phyloP scores from a whole-genome alignment of 2,797 vertebrate species.

The Prionace glauca region DNA sequence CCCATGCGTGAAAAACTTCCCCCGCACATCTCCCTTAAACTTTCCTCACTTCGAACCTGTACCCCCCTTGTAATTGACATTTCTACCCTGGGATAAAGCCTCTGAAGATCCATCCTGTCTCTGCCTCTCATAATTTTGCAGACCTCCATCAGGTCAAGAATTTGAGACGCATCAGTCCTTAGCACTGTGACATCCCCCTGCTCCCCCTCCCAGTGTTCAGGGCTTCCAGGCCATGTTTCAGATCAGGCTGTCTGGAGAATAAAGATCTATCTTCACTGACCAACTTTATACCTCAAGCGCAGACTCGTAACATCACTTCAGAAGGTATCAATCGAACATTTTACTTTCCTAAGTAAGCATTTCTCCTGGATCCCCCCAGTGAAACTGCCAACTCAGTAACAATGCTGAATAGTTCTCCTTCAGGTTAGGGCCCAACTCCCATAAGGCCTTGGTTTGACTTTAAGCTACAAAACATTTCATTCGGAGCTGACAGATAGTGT shows the following conservation, averaged over 20 bases:
- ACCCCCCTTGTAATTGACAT: too few species aligned
- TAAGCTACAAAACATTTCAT: background rate
- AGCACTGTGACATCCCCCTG: background rate
- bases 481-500: background rate
- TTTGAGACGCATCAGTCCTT: background rate
- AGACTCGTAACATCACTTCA: background rate
- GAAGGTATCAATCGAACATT: background rate
- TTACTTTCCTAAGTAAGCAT: background rate
- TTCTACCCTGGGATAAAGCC: too few species aligned
- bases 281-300: background rate
- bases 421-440: too few species aligned
- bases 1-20: too few species aligned
- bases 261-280: background rate
- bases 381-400: background rate
- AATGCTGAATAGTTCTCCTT: background rate
- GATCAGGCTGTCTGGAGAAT: background rate
- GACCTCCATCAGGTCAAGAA: too few species aligned
- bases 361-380: background rate
- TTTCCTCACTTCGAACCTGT: too few species aligned
- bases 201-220: background rate
- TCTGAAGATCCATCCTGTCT: too few species aligned
- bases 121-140: too few species aligned
- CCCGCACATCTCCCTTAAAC: too few species aligned
- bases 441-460: background rate
- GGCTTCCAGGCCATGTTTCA: background rate